phyloP scores from a whole-genome alignment of 2,888 invertebrate genomes.

The Pyrochroa serraticornis region DNA sequence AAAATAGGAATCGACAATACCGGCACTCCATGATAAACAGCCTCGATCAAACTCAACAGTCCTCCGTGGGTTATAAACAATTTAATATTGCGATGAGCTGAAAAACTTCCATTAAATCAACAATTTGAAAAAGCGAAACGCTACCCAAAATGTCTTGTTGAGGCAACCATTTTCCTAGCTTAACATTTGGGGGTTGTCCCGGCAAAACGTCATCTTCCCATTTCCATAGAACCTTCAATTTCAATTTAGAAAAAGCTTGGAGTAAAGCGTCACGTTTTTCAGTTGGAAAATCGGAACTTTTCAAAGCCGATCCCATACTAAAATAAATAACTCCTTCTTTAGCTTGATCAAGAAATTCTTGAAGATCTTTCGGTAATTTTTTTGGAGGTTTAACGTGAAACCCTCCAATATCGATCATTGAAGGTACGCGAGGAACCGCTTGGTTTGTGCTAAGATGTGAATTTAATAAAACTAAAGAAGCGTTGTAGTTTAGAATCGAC shows the following conservation, averaged over 20 bases:
- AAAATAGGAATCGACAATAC: conserved; percentile 27
- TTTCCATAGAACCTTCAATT: conserved; percentile 57
- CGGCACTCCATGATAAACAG: conserved; percentile 30
- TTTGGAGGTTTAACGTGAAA: conserved; percentile 51
- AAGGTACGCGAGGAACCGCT: conserved; percentile 60
- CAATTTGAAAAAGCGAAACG: too few relatives aligned
- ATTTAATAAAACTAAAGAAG: conserved; percentile 42
- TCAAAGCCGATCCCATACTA: conserved; percentile 56
- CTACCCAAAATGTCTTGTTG: conserved; percentile 47
- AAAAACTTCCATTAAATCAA: too few relatives aligned
- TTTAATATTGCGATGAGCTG: conserved; percentile 56
- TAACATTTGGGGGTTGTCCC: conserved; percentile 50
- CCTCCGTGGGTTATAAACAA: conserved; percentile 62
- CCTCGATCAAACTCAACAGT: conserved; percentile 50
- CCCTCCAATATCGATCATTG: conserved; percentile 64
- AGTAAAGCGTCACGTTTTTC: conserved; percentile 45
- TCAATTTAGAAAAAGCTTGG: conserved; percentile 50
- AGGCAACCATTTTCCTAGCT: conserved; percentile 50
- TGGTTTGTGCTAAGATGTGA: conserved; percentile 60
- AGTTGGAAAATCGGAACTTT: conserved; percentile 45
- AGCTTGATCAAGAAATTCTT: conserved; percentile 51
- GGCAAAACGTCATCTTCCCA: conserved; percentile 46
- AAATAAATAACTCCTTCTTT: conserved; percentile 53
- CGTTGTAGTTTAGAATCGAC: too few relatives aligned
- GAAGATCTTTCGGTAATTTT: conserved; percentile 44